These are phyloP conservation scores for Diarsia rubi DNA, from an alignment of 2,888 invertebrate genomes.

Conservation along the genomic window DNA sequence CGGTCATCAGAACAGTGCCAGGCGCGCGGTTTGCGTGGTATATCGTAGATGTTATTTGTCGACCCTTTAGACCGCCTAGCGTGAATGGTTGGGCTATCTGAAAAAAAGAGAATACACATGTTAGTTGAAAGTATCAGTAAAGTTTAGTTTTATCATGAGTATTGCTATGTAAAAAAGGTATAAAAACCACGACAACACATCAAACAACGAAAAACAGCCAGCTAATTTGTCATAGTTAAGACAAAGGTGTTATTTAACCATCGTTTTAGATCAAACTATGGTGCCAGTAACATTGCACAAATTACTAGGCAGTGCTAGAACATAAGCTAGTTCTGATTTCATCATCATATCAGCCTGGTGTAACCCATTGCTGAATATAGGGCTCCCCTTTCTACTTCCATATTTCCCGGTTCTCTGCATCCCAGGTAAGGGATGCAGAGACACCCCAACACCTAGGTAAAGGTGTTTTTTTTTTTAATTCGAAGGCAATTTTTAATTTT, in stretches of 20 bases:
- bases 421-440: no score
- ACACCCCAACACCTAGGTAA: no score
- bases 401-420: neutral
- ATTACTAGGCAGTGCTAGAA: no score
- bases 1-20: conserved; percentile 85
- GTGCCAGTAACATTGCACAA: neutral
- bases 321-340: no score
- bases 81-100: conserved; percentile 85
- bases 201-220: neutral
- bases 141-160: neutral
- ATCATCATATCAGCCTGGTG: no score
- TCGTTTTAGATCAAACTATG: neutral
- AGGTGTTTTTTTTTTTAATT: no score
- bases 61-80: conserved; percentile 81
- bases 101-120: conserved; percentile 41
- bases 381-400: neutral
- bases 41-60: conserved; percentile 85
- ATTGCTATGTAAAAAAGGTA: neutral
- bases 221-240: neutral
- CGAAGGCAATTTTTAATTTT: no score
- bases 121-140: neutral
- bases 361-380: no score
- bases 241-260: neutral
- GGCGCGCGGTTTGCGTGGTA: conserved; percentile 83
- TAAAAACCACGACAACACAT: neutral